phyloP scores from a whole-genome alignment of 2,888 invertebrate species.

The Aelia acuminata region DNA sequence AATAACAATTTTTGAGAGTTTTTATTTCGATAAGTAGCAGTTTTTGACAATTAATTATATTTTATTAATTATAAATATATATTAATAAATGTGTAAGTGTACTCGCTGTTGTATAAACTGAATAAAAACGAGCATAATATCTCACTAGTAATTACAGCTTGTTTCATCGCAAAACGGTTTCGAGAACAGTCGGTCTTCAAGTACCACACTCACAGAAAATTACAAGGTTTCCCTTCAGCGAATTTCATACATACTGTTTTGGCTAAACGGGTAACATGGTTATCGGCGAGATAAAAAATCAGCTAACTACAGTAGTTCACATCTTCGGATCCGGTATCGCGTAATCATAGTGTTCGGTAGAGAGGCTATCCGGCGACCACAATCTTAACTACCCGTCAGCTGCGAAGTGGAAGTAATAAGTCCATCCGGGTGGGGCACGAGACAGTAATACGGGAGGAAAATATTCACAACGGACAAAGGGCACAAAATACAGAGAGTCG shows the following conservation, averaged over 20 bases:
- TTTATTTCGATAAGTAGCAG: no score
- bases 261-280: background rate
- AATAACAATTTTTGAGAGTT: no score
- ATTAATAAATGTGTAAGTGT: no score
- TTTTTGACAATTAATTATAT: no score
- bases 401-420: background rate
- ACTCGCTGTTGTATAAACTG: no score
- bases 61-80: no score
- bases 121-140: background rate
- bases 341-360: background rate
- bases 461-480: background rate
- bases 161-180: background rate
- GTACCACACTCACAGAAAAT: background rate
- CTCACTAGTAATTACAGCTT: background rate
- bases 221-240: background rate
- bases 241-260: background rate
- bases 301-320: conserved; percentile 19
- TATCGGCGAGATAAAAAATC: conserved; percentile 7
- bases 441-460: background rate
- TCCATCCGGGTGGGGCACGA: background rate
- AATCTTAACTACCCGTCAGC: background rate
- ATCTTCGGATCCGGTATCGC: background rate
- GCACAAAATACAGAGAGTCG: background rate
- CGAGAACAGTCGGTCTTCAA: background rate
- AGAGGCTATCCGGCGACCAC: background rate